Evolutionary conservation across 53 echinoderm and acorn worm species (phyloP), one percentile per base, ranked within the genome.

Genomic region (Echinarachnius parma): DNA sequence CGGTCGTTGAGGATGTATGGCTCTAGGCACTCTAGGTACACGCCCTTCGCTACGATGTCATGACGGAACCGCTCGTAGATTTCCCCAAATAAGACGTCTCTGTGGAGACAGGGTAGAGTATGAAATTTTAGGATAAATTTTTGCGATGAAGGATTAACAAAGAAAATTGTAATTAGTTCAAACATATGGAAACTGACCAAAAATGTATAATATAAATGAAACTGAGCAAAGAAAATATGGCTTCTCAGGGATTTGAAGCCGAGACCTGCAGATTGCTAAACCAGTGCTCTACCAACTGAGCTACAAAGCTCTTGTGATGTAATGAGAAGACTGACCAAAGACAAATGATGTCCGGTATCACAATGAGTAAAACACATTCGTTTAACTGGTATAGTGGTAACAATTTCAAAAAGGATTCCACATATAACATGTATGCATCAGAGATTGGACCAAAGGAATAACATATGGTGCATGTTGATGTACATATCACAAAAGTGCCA

Each of bases 1-100:
- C 68, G 82, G 59, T 91, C 91, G 56, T 96, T 96, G 27, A 96
- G 85, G 42, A 96, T 96, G 85, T 91, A 96, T 20, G 96, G 96
- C 75, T 95, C 96, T 14, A 95, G 77, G 28, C 96, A 95, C 34
- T 95, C 80, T 63, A 95, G 79, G 60, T 84, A 95, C 10, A 95
- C 96, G 5, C 96, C 96, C 61, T 91, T 90, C 50, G 96, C 96
- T 27, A 91, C 91, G 60, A 76, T 82, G 61, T 95, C 96, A 53
- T 83, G 83, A 31, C 87, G 77, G 81, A 95, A 95, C 18, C 71
- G 53, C 31, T 95, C 96, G 31, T 91, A 95, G 64, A 95, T 87
- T 20, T 79, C 52, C 0, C 91, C 87, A 70, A 95, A 95, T 23
- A 95, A 36, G 18, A 91, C 86, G 66, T 95, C 96, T 44, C 96